Evolutionary conservation across 1,140 invertebrate genomes (phyloP).

Genomic region (Notospermus geniculatus): DNA sequence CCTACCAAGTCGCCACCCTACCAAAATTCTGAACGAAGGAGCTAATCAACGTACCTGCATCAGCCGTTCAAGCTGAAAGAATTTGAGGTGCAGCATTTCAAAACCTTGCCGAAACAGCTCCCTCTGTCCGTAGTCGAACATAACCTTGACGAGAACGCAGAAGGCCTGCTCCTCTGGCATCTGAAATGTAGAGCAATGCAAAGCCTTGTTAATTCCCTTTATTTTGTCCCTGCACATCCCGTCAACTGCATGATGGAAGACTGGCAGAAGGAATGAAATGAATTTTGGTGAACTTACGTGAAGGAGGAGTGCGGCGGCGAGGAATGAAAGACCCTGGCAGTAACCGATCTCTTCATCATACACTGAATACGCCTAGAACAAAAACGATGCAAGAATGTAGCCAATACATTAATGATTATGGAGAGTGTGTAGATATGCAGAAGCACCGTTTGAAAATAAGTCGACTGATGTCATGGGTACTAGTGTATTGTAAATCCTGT

Average conservation of each 20-base stretch:
- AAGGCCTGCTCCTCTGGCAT: constrained; percentile 99
- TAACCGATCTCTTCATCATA: constrained; percentile 97
- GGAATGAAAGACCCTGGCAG: constrained; percentile 96
- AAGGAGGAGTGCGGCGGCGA: constrained; percentile 89
- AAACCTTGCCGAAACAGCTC: constrained; percentile 96
- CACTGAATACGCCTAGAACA: constrained; percentile 82
- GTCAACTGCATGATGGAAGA: constrained; percentile 15
- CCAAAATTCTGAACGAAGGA: too few species aligned
- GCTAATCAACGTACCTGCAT: constrained; percentile 70
- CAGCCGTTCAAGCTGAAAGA: constrained; percentile 94
- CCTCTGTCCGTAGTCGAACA: constrained; percentile 93
- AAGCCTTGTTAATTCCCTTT: constrained; percentile 9
- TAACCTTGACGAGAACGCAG: constrained; percentile 91
- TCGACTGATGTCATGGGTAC: too few species aligned
- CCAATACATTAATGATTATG: too few species aligned
- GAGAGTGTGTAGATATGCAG: too few species aligned
- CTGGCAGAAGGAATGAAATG: not conserved
- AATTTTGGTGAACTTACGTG: constrained; percentile 71
- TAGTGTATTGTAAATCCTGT: too few species aligned
- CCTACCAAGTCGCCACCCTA: too few species aligned
- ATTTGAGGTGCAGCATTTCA: constrained; percentile 88
- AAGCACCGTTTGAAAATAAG: too few species aligned
- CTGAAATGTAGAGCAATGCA: too few species aligned
- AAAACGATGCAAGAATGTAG: too few species aligned
- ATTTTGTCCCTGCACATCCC: constrained; percentile 25